A percentile compares a stretch with the other conserved stretches of the same genome.
Evolutionary conservation across 2,113 vertebrate species (phyloP).

Genomic region (Ophiodon elongatus): DNA sequence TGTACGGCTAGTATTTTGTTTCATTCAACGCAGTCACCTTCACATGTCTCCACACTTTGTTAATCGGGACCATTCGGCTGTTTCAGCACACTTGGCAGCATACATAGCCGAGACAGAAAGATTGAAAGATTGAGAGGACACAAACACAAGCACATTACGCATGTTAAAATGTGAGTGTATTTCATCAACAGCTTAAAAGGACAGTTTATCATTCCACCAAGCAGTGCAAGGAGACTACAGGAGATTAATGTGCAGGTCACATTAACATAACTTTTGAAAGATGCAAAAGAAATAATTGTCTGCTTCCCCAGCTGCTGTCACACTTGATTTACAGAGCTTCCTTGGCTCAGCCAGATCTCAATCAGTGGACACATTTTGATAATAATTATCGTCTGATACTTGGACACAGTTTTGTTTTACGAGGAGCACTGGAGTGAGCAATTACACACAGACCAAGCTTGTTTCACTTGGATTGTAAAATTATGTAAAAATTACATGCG

Average conservation of each 20-base stretch:
- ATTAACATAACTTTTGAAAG: neutral
- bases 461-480: neutral
- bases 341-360: constrained; percentile 16
- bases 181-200: neutral
- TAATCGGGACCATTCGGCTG: constrained; percentile 29
- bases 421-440: constrained; percentile 11
- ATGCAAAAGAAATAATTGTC: constrained; percentile 10
- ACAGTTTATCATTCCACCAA: neutral
- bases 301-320: constrained; percentile 25
- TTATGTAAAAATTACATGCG: constrained; percentile 9
- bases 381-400: constrained; percentile 31
- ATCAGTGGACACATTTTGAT: constrained; percentile 44
- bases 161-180: neutral
- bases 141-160: neutral
- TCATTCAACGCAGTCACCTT: constrained; percentile 41
- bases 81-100: constrained; percentile 10
- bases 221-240: neutral
- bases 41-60: constrained; percentile 36
- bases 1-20: constrained; percentile 32
- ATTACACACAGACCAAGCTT: constrained; percentile 29
- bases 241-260: neutral
- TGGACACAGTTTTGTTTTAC: constrained; percentile 55
- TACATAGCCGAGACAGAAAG: neutral
- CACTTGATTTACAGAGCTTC: constrained; percentile 47
- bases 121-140: neutral